Percentiles rank a stretch among this genome's conserved stretches.
phyloP scores from a whole-genome alignment of 1,140 invertebrate species.

The Drosophila lowei region DNA sequence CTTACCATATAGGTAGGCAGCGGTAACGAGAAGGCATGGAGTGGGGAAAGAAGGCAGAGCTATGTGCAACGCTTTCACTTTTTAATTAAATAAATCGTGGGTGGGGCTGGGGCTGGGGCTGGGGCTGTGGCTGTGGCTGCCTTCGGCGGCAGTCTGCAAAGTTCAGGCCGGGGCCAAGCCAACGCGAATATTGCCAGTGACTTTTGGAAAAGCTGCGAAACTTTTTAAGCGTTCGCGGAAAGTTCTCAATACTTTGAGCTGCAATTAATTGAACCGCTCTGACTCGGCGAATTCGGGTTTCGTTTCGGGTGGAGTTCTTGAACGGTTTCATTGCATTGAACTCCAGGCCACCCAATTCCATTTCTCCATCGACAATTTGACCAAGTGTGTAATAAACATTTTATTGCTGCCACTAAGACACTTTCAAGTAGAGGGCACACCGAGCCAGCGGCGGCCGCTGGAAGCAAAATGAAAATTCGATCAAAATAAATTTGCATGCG shows the following conservation, averaged over 20 bases:
- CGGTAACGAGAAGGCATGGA: no score
- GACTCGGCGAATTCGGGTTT: conserved; percentile 48
- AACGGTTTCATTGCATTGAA: conserved; percentile 9
- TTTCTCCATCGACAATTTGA: conserved; percentile 14
- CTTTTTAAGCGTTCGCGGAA: conserved; percentile 18
- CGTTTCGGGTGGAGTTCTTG: not conserved
- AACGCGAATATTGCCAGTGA: conserved; percentile 60
- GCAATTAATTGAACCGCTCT: conserved; percentile 60
- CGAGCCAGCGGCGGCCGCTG: not conserved
- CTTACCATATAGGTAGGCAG: not conserved
- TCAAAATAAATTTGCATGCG: conserved; percentile 39
- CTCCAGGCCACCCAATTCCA: not conserved
- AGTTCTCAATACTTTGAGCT: conserved; percentile 41
- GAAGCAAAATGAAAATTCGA: conserved; percentile 21
- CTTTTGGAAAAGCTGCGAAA: conserved; percentile 37
- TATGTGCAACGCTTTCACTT: conserved; percentile 46
- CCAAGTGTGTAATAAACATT: conserved; percentile 45
- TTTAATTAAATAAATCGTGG: conserved; percentile 40
- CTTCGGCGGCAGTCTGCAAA: conserved; percentile 47
- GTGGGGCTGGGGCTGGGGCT: no score
- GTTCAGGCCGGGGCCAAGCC: conserved; percentile 17
- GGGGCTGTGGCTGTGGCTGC: not conserved
- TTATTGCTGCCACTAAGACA: conserved; percentile 15
- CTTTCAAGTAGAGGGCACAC: not conserved
- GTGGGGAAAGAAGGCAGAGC: conserved; percentile 1